Percentiles rank a stretch among this genome's conserved stretches.
Evolutionary conservation across 2,888 invertebrate genomes (phyloP).

Genomic region (Furcula furcula): DNA sequence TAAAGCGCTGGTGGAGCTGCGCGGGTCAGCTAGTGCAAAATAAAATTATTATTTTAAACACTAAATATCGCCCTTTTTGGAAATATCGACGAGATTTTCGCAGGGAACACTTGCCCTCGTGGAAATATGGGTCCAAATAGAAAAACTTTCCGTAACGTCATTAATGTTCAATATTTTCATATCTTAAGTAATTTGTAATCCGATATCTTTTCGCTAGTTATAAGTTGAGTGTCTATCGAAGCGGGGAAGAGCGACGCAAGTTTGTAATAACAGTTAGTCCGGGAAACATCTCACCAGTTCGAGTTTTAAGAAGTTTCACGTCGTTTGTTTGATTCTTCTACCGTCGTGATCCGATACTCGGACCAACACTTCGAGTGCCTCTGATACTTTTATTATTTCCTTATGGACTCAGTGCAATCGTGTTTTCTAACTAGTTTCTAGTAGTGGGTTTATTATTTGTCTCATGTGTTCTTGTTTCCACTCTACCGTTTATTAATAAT

Average conservation of each 20-base stretch:
- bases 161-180: slow-evolving; percentile 24
- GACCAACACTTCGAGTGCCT: slow-evolving; percentile 42
- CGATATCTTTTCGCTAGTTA: slow-evolving; percentile 52
- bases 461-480: slow-evolving; percentile 28
- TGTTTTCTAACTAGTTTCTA: slow-evolving; percentile 40
- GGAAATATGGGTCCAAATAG: slow-evolving; percentile 1
- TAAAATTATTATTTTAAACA: too few relatives aligned
- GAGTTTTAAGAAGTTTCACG: slow-evolving; percentile 58
- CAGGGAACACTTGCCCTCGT: too few relatives aligned
- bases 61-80: too few relatives aligned
- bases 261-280: slow-evolving; percentile 68
- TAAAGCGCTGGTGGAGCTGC: too few relatives aligned
- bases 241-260: slow-evolving; percentile 38
- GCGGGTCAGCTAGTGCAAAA: too few relatives aligned
- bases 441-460: slow-evolving; percentile 45
- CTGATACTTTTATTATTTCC: slow-evolving; percentile 71
- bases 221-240: slow-evolving; percentile 45
- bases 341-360: slow-evolving; percentile 48
- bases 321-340: slow-evolving; percentile 66
- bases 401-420: slow-evolving; percentile 51
- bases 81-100: too few relatives aligned
- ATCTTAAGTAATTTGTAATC: slow-evolving; percentile 42
- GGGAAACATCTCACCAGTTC: slow-evolving; percentile 10
- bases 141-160: slow-evolving; percentile 17
- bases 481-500: too few relatives aligned